A percentile compares a stretch with the other conserved stretches of the same genome.
Conservation (phyloP, 1,140 invertebrate genomes). For the Temnothorax longispinosus region DNA sequence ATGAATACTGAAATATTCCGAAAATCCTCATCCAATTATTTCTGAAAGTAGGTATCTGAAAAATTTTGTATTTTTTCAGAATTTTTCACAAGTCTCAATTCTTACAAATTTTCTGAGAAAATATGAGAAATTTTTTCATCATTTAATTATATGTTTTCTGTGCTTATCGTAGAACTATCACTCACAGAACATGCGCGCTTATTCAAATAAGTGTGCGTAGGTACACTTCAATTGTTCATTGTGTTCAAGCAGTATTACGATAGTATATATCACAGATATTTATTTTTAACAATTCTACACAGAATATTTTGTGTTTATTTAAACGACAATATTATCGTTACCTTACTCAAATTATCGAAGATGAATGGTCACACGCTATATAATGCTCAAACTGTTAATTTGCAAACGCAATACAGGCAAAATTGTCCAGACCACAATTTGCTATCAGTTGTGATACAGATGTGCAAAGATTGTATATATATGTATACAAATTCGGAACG, state of each 20-base stretch:
- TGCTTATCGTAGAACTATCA: slow-evolving; percentile 2
- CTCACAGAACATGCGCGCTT: background rate
- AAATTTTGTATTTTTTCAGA: no score
- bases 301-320: background rate
- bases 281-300: background rate
- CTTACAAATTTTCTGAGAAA: no score
- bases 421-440: slow-evolving; percentile 19
- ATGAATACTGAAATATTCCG: no score
- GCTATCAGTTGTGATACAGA: slow-evolving; percentile 44
- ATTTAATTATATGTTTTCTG: background rate
- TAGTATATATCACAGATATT: background rate
- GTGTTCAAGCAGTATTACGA: background rate
- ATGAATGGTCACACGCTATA: background rate
- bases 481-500: background rate
- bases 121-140: no score
- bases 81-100: no score
- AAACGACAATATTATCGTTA: background rate
- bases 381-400: slow-evolving; percentile 23
- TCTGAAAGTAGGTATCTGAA: no score
- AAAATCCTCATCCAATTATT: no score
- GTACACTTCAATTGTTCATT: background rate
- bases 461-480: slow-evolving; percentile 25
- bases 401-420: background rate
- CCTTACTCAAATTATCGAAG: background rate
- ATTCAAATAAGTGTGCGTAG: background rate